Evolutionary conservation across 2,797 vertebrate species (phyloP).

Genomic region (Cheirogaleus major): DNA sequence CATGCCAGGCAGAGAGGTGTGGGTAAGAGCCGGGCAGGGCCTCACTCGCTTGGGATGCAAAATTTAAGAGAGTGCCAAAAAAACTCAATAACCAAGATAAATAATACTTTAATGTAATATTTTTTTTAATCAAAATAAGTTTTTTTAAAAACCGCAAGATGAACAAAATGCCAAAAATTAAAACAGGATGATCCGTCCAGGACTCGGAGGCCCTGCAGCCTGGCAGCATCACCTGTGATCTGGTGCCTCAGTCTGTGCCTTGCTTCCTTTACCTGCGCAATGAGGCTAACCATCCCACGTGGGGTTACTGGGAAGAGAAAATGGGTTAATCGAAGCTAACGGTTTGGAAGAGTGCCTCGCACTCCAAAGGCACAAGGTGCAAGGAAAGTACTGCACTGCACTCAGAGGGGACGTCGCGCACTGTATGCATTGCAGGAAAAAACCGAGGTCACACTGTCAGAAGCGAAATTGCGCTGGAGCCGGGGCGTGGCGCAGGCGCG

Average conservation of each 20-base stretch:
- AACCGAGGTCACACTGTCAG: not conserved
- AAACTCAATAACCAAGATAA: not conserved
- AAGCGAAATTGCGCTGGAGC: not conserved
- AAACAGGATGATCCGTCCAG: not conserved
- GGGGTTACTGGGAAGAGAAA: not conserved
- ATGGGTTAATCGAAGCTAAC: fast-evolving
- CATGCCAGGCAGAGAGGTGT: not conserved
- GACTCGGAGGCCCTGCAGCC: not conserved
- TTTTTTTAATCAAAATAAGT: not conserved
- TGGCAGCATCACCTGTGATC: fast-evolving
- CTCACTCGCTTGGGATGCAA: not conserved
- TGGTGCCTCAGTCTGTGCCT: not conserved
- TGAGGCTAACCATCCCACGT: fast-evolving
- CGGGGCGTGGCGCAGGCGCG: not conserved
- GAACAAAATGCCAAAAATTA: not conserved
- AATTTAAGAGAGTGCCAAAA: not conserved
- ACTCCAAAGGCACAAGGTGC: fast-evolving
- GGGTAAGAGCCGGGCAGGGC: not conserved
- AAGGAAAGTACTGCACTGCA: not conserved
- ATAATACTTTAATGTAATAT: not conserved
- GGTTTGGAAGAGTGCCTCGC: not conserved
- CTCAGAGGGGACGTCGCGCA: not conserved
- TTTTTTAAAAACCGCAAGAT: not conserved
- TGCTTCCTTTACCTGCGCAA: fast-evolving
- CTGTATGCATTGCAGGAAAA: not conserved